Conservation (phyloP, 2,113 vertebrate species). For the Gambusia holbrooki region DNA sequence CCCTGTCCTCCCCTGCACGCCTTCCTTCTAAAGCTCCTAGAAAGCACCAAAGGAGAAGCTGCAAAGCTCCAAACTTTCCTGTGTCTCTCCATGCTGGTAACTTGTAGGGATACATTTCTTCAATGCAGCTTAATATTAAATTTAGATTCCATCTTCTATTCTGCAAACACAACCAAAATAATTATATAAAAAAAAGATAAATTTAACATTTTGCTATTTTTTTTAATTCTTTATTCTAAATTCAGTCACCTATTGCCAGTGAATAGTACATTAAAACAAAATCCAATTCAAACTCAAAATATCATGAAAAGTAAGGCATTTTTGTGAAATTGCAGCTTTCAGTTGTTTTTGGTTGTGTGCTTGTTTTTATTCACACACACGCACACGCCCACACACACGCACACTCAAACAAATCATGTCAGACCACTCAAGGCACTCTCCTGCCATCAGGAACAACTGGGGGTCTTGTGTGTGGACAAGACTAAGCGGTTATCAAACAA, state of each 20-base stretch:
- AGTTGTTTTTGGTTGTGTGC: neutral
- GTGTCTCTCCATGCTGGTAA: constrained; percentile 49
- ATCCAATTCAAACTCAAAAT: neutral
- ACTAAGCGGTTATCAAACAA: constrained; percentile 6
- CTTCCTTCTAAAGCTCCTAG: constrained; percentile 47
- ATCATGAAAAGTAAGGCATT: neutral
- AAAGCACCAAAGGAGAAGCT: constrained; percentile 45
- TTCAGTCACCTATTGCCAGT: neutral
- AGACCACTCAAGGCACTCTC: neutral
- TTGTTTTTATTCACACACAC: neutral
- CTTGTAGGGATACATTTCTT: neutral
- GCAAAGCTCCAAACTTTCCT: constrained; percentile 48
- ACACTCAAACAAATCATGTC: neutral
- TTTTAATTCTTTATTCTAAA: neutral
- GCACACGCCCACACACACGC: neutral
- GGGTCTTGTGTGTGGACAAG: constrained; percentile 1
- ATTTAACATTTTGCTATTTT: neutral
- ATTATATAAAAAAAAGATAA: neutral
- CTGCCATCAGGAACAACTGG: neutral
- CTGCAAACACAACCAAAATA: neutral
- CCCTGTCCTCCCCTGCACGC: constrained; percentile 33
- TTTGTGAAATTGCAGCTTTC: neutral
- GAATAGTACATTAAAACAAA: neutral
- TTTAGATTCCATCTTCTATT: constrained; percentile 13
- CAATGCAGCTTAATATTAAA: constrained; percentile 8